Conservation (phyloP, 1,140 invertebrate genomes). For the Euura lappo region DNA sequence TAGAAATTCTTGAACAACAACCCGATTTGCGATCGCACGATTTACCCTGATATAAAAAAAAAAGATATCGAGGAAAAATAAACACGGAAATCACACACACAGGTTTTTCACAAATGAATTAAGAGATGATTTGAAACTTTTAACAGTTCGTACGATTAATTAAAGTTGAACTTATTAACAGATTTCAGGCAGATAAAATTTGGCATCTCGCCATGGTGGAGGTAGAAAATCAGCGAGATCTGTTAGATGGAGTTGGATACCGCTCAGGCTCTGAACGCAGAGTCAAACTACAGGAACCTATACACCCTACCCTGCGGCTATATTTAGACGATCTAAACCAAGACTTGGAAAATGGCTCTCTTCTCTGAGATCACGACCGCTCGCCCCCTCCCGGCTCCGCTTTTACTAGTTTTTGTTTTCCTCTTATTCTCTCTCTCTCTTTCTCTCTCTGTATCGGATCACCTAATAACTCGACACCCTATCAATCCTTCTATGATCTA, state of each 20-base stretch:
- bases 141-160: neutral
- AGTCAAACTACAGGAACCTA: conserved; percentile 48
- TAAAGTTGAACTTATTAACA: conserved; percentile 17
- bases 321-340: conserved; percentile 60
- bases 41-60: neutral
- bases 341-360: conserved; percentile 59
- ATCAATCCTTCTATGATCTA: too few relatives aligned
- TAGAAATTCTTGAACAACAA: neutral
- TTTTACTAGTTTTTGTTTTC: neutral
- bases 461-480: too few relatives aligned
- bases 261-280: conserved; percentile 38
- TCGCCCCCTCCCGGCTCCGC: conserved; percentile 18
- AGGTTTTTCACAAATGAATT: neutral
- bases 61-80: neutral
- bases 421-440: neutral
- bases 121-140: neutral
- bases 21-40: neutral
- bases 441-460: neutral
- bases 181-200: conserved; percentile 35
- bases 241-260: conserved; percentile 42
- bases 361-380: conserved; percentile 31
- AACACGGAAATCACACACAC: neutral
- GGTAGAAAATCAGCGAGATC: conserved; percentile 46
- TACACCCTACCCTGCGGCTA: conserved; percentile 49
- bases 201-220: conserved; percentile 41